phyloP scores from a whole-genome alignment of 2,797 vertebrate species.

The Tapera naevia region DNA sequence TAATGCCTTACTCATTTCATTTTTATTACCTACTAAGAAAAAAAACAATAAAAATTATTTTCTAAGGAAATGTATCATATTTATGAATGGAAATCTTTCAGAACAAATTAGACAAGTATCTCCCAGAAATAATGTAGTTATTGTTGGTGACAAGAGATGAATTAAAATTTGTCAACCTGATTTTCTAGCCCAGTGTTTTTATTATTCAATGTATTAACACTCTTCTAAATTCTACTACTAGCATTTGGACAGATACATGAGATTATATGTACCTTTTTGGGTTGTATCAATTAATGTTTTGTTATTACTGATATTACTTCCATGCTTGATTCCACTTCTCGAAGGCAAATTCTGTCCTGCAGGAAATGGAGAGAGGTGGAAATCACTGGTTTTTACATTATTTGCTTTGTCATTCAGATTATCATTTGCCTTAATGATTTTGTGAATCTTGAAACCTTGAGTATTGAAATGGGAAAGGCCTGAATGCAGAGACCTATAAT shows the following conservation, averaged over 20 bases:
- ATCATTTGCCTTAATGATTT: not conserved
- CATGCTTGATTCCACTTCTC: not conserved
- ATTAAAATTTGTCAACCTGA: not conserved
- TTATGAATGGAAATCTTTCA: not conserved
- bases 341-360: not conserved
- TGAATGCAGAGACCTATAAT: not conserved
- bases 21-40: not conserved
- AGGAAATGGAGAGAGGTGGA: not conserved
- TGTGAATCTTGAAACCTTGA: not conserved
- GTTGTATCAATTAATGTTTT: not conserved
- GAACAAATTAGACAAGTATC: not conserved
- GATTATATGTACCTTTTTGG: not conserved
- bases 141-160: not conserved
- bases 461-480: not conserved
- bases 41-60: not conserved
- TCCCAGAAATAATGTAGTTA: not conserved
- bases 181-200: not conserved
- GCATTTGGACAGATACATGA: not conserved
- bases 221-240: not conserved
- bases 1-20: not conserved
- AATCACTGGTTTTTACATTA: not conserved
- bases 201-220: not conserved
- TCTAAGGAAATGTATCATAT: not conserved
- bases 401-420: not conserved
- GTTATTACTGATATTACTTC: not conserved